Percentiles rank a stretch among this genome's conserved stretches.
Evolutionary conservation across 2,113 vertebrate species (phyloP).

Genomic region (Miniopterus natalensis): DNA sequence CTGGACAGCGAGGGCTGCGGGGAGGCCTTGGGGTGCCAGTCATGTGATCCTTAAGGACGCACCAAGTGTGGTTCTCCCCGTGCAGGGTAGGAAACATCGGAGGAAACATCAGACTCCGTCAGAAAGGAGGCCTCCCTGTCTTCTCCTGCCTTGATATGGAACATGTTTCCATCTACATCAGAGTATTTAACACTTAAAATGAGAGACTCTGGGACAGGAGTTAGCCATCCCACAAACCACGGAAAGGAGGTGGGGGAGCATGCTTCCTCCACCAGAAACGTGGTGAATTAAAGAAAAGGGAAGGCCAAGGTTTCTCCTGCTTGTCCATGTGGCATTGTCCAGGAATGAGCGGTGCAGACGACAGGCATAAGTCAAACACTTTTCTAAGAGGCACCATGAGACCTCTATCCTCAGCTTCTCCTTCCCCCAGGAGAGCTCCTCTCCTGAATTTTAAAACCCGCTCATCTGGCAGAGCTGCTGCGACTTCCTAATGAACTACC

Average conservation of each 20-base stretch:
- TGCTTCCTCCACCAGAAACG: background rate
- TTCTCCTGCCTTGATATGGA: background rate
- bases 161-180: background rate
- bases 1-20: rapidly evolving
- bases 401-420: background rate
- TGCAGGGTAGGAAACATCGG: no score
- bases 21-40: no score
- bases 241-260: background rate
- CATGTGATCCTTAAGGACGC: no score
- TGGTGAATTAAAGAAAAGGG: background rate
- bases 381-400: background rate
- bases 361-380: background rate
- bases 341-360: background rate
- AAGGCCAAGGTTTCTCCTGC: background rate
- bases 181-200: background rate
- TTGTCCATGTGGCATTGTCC: no score
- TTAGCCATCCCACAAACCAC: background rate
- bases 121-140: background rate
- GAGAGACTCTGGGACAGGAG: background rate
- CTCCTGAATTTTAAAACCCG: background rate
- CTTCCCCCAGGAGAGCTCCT: background rate
- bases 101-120: background rate
- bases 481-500: background rate
- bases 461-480: background rate
- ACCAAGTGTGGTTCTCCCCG: no score